These are phyloP conservation scores for Cryptotermes secundus DNA, from an alignment of 1,140 invertebrate species.

Conservation along the genomic window DNA sequence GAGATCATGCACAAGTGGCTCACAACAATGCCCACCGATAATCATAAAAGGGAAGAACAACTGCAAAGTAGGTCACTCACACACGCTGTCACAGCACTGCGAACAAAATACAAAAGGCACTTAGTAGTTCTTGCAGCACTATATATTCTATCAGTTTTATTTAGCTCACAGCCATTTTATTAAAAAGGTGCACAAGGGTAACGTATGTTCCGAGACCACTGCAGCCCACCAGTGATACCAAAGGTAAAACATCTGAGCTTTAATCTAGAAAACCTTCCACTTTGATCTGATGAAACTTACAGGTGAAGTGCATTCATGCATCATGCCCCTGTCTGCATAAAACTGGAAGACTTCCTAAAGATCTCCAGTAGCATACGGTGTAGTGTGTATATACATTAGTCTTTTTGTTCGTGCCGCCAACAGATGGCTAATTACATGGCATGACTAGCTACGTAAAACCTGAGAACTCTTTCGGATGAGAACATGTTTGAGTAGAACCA, in stretches of 20 bases:
- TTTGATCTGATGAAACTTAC: not conserved
- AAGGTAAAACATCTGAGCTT: not conserved
- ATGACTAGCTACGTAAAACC: constrained; percentile 15
- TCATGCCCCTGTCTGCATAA: not conserved
- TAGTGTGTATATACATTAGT: constrained; percentile 8
- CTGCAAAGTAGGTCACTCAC: not conserved
- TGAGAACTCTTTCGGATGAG: constrained; percentile 9
- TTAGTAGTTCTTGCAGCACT: constrained; percentile 7
- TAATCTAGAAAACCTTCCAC: not conserved
- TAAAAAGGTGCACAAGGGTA: constrained; percentile 16
- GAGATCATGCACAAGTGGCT: constrained; percentile 1
- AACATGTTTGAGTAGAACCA: constrained; percentile 1
- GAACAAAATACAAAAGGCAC: constrained; percentile 17
- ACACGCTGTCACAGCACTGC: not conserved
- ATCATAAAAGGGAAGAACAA: not conserved
- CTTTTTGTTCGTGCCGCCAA: not conserved
- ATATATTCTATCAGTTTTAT: constrained; percentile 1
- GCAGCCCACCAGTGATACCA: not conserved
- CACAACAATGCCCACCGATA: not conserved
- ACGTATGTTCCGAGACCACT: not conserved
- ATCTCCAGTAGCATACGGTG: not conserved
- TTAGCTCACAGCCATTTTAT: constrained; percentile 10
- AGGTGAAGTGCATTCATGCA: not conserved
- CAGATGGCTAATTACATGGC: constrained; percentile 1
- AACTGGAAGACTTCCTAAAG: constrained; percentile 4